phyloP scores from a whole-genome alignment of 2,797 vertebrate genomes.

The Cuculus canorus region DNA sequence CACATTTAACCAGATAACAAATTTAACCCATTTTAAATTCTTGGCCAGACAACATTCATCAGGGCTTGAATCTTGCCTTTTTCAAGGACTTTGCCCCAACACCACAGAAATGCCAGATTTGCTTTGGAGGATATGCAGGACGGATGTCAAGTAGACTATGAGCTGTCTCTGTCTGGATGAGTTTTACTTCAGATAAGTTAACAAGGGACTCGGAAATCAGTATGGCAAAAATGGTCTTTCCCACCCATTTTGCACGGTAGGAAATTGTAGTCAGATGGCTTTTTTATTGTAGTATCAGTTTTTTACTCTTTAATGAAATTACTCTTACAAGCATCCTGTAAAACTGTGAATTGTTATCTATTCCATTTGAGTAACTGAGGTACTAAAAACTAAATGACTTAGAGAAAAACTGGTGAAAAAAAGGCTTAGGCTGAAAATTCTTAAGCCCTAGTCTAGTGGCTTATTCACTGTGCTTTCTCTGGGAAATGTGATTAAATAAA shows the following conservation, averaged over 20 bases:
- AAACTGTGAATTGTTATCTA: conserved; percentile 36
- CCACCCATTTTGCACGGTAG: neutral
- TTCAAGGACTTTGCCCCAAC: neutral
- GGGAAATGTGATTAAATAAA: conserved; percentile 63
- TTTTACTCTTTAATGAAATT: conserved; percentile 61
- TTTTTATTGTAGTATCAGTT: conserved; percentile 41
- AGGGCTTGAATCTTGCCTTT: neutral
- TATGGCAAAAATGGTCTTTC: neutral
- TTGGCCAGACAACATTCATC: neutral
- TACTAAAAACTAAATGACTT: conserved; percentile 51
- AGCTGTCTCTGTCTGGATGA: neutral
- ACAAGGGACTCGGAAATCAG: neutral
- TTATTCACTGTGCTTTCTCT: conserved; percentile 37
- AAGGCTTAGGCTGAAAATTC: conserved; percentile 36
- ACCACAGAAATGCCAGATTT: neutral
- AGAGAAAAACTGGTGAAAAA: neutral
- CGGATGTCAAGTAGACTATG: neutral
- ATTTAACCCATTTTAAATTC: neutral
- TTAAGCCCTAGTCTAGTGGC: conserved; percentile 37
- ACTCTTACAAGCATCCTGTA: conserved; percentile 43
- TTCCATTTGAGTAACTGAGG: conserved; percentile 18
- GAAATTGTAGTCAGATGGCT: conserved; percentile 47
- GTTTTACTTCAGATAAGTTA: neutral
- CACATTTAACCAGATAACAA: neutral
- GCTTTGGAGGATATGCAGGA: neutral